These are phyloP conservation scores for Xylota sylvarum DNA, from an alignment of 2,888 invertebrate species.

Conservation along the genomic window DNA sequence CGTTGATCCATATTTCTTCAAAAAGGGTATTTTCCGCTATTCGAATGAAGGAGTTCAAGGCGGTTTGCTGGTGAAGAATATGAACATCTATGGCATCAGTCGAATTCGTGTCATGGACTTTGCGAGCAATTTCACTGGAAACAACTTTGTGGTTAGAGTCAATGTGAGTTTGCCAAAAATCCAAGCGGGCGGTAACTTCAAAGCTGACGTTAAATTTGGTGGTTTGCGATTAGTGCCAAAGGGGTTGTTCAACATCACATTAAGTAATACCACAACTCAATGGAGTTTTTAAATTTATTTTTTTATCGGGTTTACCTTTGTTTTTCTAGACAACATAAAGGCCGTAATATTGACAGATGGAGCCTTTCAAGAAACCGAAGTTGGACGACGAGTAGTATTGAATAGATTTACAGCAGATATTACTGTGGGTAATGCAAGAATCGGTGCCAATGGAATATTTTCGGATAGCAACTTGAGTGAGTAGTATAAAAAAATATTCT, in stretches of 20 bases:
- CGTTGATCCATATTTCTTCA: slow-evolving; percentile 83
- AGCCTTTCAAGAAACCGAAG: slow-evolving; percentile 79
- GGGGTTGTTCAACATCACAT: slow-evolving; percentile 87
- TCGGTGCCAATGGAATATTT: slow-evolving; percentile 83
- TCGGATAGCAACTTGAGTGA: slow-evolving; percentile 83
- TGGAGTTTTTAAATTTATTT: not conserved
- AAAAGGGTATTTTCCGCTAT: slow-evolving; percentile 83
- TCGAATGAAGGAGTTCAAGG: slow-evolving; percentile 83
- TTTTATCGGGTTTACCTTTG: not conserved
- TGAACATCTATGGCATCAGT: slow-evolving; percentile 86
- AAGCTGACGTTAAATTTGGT: slow-evolving; percentile 88
- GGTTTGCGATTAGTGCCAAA: slow-evolving; percentile 87
- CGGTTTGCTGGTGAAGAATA: slow-evolving; percentile 82
- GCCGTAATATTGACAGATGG: slow-evolving; percentile 82
- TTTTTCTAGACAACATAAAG: slow-evolving; percentile 80
- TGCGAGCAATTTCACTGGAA: slow-evolving; percentile 86
- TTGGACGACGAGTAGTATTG: slow-evolving; percentile 80
- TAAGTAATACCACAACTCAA: slow-evolving; percentile 86
- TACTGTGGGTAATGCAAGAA: slow-evolving; percentile 80
- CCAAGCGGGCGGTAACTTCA: slow-evolving; percentile 87
- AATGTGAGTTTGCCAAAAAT: slow-evolving; percentile 87
- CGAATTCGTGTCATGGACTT: slow-evolving; percentile 86
- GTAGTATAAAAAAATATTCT: slow-evolving; percentile 61
- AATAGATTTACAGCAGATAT: slow-evolving; percentile 82
- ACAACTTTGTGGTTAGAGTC: slow-evolving; percentile 87